Base-by-base conservation (phyloP, 2,113 vertebrate genomes). In the Callithrix jacchus region DNA sequence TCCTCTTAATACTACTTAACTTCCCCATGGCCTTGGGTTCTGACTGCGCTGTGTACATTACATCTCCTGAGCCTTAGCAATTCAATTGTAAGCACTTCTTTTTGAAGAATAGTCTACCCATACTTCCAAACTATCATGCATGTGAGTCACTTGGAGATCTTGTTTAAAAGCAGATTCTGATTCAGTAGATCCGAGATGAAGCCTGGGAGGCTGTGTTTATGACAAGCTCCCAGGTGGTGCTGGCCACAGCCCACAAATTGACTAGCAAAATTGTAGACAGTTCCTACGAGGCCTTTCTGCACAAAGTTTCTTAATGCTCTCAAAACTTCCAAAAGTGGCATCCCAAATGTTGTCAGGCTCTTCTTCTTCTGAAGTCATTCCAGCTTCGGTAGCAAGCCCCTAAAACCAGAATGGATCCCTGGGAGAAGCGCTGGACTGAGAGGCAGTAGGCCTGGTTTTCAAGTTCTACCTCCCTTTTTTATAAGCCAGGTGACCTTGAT, bases 111-210 rank as follows among this genome's bases (percentile, higher is more conserved):
- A n/a, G 8, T 81, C n/a, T 81, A 23, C 3, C 30, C 7, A 47
- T 30, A 25, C 64, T 73, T 91, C 89, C 70, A 73, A 84, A 81
- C 18, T 49, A 32, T 4, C 49, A 30, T 40, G 23, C 35, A n/a
- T 68, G 9, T 12, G 76, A 52, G 6, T 54, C n/a, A 74, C 77
- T 79, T 68, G 12, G 37, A 89, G 16, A 56, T 45, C 17, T 95
- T 68, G 54, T 27, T 81, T 40, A 49, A 89, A 76, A 88, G n/a
- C 56, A 87, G 20, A 37, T 74, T 91, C 66, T 85, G 30, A 77
- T 16, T 94, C 61, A 68, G 27, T 54, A 93, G 17, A 10, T 68
- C 32, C 30, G 27, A 58, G 47, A 16, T 12, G 10, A 16, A 49
- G 4, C 20, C 90, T 88, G 40, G 68, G 37, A 66, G 3, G 20